Conservation (phyloP, 2,888 invertebrate genomes). For the Urechis unicinctus region DNA sequence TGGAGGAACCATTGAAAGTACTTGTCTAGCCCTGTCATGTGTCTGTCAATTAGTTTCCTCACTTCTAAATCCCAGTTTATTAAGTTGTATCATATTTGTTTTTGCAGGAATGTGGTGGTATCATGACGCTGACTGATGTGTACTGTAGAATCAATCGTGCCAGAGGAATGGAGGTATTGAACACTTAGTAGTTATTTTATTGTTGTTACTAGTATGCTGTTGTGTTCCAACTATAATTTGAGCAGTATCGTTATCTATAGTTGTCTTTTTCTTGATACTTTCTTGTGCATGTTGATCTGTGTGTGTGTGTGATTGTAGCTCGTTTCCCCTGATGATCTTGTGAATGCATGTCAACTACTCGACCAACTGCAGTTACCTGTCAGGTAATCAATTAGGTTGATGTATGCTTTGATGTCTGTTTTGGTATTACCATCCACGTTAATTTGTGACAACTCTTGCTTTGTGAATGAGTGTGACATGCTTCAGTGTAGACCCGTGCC, state of each 20-base stretch:
- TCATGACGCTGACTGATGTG: slow-evolving; percentile 93
- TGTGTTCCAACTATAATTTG: background rate
- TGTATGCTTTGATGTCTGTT: slow-evolving; percentile 7
- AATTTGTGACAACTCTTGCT: background rate
- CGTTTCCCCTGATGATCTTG: slow-evolving; percentile 91
- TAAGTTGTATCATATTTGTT: too few species aligned
- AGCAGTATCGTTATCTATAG: background rate
- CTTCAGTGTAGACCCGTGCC: too few species aligned
- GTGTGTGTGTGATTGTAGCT: slow-evolving; percentile 52
- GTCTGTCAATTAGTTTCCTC: too few species aligned
- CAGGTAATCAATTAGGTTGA: too few species aligned
- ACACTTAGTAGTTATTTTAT: too few species aligned
- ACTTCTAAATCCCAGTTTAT: background rate
- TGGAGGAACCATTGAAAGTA: slow-evolving; percentile 75
- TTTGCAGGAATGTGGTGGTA: slow-evolving; percentile 65
- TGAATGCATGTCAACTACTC: slow-evolving; percentile 71
- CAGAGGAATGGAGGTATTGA: slow-evolving; percentile 72
- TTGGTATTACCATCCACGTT: background rate
- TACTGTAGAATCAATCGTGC: slow-evolving; percentile 96
- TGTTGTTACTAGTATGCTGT: background rate
- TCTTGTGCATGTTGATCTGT: background rate
- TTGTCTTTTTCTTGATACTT: background rate
- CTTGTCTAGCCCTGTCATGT: too few species aligned
- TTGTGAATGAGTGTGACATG: too few species aligned
- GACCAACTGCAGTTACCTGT: slow-evolving; percentile 47